Evolutionary conservation across 2,113 vertebrate species (phyloP).

Genomic region (Rhagologus leucostigma): DNA sequence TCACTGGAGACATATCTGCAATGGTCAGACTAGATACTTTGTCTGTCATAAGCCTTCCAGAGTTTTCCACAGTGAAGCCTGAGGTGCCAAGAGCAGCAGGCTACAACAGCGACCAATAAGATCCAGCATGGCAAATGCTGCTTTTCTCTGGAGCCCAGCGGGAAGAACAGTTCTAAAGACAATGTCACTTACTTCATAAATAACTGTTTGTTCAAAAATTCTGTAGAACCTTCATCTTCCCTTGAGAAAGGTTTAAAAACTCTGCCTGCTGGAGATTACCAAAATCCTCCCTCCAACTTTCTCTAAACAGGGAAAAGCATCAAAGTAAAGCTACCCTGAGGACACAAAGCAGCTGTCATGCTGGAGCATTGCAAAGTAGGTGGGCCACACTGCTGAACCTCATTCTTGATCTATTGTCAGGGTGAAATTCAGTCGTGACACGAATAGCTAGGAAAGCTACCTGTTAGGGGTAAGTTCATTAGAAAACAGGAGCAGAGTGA

Average conservation of each 20-base stretch:
- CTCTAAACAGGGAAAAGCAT: constrained; percentile 36
- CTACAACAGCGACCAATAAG: background rate
- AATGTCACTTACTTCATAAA: constrained; percentile 13
- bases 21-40: background rate
- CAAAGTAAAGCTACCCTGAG: constrained; percentile 29
- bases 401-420: constrained; percentile 46
- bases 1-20: background rate
- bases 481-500: constrained; percentile 20
- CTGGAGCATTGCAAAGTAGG: background rate
- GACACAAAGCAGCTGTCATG: constrained; percentile 21
- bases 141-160: background rate
- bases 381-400: constrained; percentile 7
- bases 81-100: background rate
- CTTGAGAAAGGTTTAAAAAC: constrained; percentile 33
- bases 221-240: constrained; percentile 22
- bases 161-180: background rate
- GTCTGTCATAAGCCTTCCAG: background rate
- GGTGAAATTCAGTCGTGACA: constrained; percentile 40
- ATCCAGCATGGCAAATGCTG: background rate
- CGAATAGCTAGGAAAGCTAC: background rate
- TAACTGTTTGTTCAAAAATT: constrained; percentile 18
- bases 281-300: constrained; percentile 28
- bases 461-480: background rate
- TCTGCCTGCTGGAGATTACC: constrained; percentile 32
- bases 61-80: background rate